Evolutionary conservation across 2,797 vertebrate species (phyloP), one percentile per base, ranked within the genome.

Genomic region (Melanotaenia trifasciata): DNA sequence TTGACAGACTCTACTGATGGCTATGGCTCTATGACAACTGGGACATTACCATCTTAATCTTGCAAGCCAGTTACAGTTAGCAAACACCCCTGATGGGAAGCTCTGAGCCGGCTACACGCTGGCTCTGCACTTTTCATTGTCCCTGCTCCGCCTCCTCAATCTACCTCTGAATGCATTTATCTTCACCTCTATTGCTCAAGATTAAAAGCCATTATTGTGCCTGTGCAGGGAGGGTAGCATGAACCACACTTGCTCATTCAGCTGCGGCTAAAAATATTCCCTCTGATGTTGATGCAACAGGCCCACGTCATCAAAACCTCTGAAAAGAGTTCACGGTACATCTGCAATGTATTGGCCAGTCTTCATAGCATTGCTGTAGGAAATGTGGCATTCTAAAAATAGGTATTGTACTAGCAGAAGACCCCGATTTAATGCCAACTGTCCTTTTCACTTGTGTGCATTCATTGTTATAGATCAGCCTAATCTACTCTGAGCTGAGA

Each of bases 261-360:
- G 85, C 57, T 1, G 13, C 6, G 64, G 84, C 89, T 90, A 91
- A 93, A 93, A 90, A 91, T 91, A 91, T 79, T 83, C 76, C 58
- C 76, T 89, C 67, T 88, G 84, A 90, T 91, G 90, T 83, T 77
- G 90, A 90, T 91, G 88, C 85, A 93, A 90, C 87, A 82, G 70
- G 72, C 87, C 58, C 75, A 59, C 80, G 70, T 90, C 88, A 89
- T 75, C 64, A 59, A 58, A 83, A 66, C 70, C 78, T 70, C 67
- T 81, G 32, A 76, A 81, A 83, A 78, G 73, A 70, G 63, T 74
- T 28, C 69, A 65, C 33, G 4, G 33, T 57, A 65, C 67, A 74
- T 79, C 71, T 77, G 51, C 81, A 87, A 85, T 68, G 60, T 51
- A 7, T 65, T 72, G 80, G 75, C 74, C 51, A 9, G 61, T 22